A percentile compares a stretch with the other conserved stretches of the same genome.
Evolutionary conservation across 1,140 invertebrate species (phyloP).

Genomic region (Drosophila bocqueti): DNA sequence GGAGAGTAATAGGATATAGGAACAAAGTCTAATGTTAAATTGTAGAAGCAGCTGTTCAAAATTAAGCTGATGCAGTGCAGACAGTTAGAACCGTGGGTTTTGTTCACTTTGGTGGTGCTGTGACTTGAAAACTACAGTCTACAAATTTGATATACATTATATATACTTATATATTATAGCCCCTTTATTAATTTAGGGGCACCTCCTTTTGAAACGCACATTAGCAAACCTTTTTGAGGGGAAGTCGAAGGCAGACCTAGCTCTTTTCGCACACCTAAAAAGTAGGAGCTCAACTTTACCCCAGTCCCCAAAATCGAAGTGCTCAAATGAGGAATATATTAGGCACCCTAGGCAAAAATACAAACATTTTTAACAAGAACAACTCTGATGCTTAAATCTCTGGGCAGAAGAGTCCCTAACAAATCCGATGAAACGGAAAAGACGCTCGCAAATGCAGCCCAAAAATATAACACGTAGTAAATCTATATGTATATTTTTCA

Average conservation of each 20-base stretch:
- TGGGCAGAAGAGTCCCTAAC: background rate
- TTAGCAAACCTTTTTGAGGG: slow-evolving; percentile 20
- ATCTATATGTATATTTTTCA: slow-evolving; percentile 24
- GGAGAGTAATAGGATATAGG: background rate
- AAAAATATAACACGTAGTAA: background rate
- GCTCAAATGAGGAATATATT: slow-evolving; percentile 13
- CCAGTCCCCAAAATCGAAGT: slow-evolving; percentile 1
- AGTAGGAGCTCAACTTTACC: slow-evolving; percentile 21
- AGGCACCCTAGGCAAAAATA: slow-evolving; percentile 28
- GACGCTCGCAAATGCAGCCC: slow-evolving; percentile 40
- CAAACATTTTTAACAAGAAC: slow-evolving; percentile 47
- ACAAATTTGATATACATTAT: slow-evolving; percentile 61
- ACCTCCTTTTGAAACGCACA: slow-evolving; percentile 45
- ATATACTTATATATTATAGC: slow-evolving; percentile 12
- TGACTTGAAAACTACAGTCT: slow-evolving; percentile 49
- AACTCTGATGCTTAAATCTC: slow-evolving; percentile 42
- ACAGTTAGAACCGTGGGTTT: slow-evolving; percentile 22
- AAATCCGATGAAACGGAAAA: slow-evolving; percentile 47
- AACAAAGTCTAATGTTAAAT: background rate
- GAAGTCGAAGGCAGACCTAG: slow-evolving; percentile 1
- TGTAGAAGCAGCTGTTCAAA: slow-evolving; percentile 34
- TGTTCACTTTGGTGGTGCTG: slow-evolving; percentile 40
- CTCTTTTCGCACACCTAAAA: slow-evolving; percentile 14
- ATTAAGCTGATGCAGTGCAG: background rate
- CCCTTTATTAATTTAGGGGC: slow-evolving; percentile 20